Base-by-base conservation (phyloP, 2,888 invertebrate species). In the Pristionchus mayeri region DNA sequence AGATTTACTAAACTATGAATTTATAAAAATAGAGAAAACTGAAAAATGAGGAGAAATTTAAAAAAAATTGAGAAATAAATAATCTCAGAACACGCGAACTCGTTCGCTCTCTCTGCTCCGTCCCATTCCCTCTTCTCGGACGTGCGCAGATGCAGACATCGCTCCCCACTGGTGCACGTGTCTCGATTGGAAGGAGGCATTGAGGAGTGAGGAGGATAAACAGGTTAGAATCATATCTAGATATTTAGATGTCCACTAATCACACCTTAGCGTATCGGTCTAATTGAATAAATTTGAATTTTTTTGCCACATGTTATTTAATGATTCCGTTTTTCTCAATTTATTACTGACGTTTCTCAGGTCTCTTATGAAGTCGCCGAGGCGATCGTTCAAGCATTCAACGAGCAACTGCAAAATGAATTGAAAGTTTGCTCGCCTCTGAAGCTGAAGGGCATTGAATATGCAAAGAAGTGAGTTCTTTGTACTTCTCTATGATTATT, bases 101-200 rank as follows among this genome's bases (percentile, higher is more conserved):
- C 80, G 80, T 40, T 80, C 80, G 3, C 80, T 80, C 18, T 80
- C 80, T 2, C 54, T 80, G n/a, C n/a, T 57, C 40, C 57, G 57
- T n/a, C 80, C 80, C 9, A 80, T 80, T 80, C 80, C 80, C 9
- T 37, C 80, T 0, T 4, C 34, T 40, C 34, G 80, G 40, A 21
- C 3, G 13, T 80, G 80, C 24, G 21, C 13, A 2, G 37, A 80
- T 3, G 80, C 80, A 3, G 80, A 57, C 2, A 40, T 80, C 27
- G 57, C 21, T 13, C 57, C 80, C 24, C 80, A 80, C 57, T 80
- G 54, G 57, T 80, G 80, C n/a, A 80, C 80, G 21, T 80, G 80
- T 57, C 57, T 80, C 34, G 57, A 80, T 24, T 80, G 80, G 80
- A 34, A 57, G 30, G 80, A 80, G n/a, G 80, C 80, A 2, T 57